Evolutionary conservation across 2,797 vertebrate species (phyloP).

Genomic region (Sylvilagus floridanus): DNA sequence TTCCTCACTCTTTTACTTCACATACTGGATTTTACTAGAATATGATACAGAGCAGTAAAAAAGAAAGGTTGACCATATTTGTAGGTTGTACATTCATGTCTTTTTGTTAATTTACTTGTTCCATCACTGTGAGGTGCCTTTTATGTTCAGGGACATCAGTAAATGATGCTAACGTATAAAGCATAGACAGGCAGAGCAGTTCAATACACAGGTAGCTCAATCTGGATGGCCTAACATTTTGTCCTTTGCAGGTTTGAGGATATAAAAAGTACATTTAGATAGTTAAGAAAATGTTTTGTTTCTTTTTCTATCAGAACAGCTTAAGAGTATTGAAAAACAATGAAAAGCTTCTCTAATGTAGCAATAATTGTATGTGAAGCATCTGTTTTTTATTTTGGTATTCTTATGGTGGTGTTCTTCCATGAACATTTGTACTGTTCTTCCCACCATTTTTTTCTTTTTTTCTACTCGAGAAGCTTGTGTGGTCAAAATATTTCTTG

Average conservation of each 20-base stretch:
- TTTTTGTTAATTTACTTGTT: constrained; percentile 59
- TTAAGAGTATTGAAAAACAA: constrained; percentile 60
- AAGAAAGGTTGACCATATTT: constrained; percentile 55
- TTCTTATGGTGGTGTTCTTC: constrained; percentile 64
- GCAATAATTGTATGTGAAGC: constrained; percentile 43
- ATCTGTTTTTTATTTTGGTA: constrained; percentile 69
- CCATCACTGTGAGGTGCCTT: background rate
- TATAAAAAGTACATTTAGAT: constrained; percentile 60
- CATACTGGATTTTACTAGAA: constrained; percentile 17
- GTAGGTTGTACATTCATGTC: background rate
- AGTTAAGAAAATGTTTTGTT: constrained; percentile 36
- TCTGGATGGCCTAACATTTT: constrained; percentile 34
- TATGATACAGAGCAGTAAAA: background rate
- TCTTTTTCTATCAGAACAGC: constrained; percentile 49
- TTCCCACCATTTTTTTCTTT: constrained; percentile 38
- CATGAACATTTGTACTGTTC: constrained; percentile 51
- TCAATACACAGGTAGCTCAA: background rate
- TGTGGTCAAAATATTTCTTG: background rate
- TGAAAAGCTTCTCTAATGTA: constrained; percentile 65
- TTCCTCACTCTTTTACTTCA: constrained; percentile 34
- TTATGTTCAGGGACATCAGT: constrained; percentile 33
- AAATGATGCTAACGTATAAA: background rate
- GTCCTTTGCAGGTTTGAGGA: constrained; percentile 46
- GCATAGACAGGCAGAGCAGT: background rate
- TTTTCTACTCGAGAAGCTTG: constrained; percentile 33